Base-by-base conservation (phyloP, 2,797 vertebrate species). In the Enteromius paludinosus region DNA sequence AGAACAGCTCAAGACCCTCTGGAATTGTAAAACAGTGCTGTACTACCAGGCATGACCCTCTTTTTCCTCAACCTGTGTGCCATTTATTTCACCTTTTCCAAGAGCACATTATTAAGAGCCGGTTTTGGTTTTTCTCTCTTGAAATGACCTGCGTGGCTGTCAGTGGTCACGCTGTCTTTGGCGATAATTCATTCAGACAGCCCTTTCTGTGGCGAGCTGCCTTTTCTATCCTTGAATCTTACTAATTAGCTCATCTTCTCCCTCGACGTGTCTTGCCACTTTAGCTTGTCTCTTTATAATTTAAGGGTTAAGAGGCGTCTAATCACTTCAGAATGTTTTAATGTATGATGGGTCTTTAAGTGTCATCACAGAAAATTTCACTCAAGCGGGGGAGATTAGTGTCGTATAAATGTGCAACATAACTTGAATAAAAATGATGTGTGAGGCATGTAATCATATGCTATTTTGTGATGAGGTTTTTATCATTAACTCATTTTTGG, bases 241-340 rank as follows among this genome's bases (percentile, higher is more conserved):
- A 87, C 89, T 93, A 92, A 93, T 94, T 91, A 89, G 88, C 90
- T 91, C 71, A 90, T 92, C 89, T 93, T 91, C 88, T 85, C 82
- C 86, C 77, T 85, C 82, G 85, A 90, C 89, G 80, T 89, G 89
- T 82, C 87, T 81, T 28, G 81, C 86, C 89, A 85, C 87, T 69
- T 81, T 89, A 81, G 83, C 87, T 90, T 90, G 89, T 91, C 90
- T 89, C 87, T 89, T 86, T 86, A 85, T 91, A 91, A 91, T 92
- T 90, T 90, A 87, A 79, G 87, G 89, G 90, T 90, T 87, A 87
- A 92, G 89, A 90, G 88, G 91, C 90, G 91, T 74, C 88, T 91
- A 85, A 89, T 87, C 35, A 10, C 88, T 91, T 87, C 86, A 79
- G 82, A 70, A 62, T 83, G 83, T 89, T 79, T 69, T 86, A 84